Conservation (phyloP, 2,113 vertebrate species). For the Neogale vison region DNA sequence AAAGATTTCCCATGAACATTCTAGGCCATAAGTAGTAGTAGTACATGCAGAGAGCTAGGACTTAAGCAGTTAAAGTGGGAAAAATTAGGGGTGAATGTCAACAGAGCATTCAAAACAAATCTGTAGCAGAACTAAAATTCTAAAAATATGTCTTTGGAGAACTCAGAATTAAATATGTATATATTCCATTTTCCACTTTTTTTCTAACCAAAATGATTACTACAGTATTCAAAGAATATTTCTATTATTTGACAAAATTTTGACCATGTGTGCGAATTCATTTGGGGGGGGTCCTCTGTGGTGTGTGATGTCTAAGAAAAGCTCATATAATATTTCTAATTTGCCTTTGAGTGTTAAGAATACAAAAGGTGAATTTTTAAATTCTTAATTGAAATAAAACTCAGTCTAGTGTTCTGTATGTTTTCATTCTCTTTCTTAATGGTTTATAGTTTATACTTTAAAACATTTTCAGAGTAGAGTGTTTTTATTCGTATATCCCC, state of each 20-base stretch:
- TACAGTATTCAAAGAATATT: background rate
- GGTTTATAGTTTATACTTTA: background rate
- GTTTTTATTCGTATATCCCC: background rate
- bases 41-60: background rate
- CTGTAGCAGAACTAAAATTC: background rate
- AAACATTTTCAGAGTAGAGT: conserved; percentile 8
- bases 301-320: background rate
- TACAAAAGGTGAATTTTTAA: conserved; percentile 17
- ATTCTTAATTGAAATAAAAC: conserved; percentile 1
- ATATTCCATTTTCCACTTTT: background rate
- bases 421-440: background rate
- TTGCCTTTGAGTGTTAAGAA: background rate
- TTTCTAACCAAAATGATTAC: background rate
- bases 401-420: background rate
- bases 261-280: background rate
- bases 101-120: background rate
- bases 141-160: background rate
- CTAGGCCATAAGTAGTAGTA: background rate
- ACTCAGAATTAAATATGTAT: background rate
- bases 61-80: background rate
- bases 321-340: background rate
- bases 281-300: background rate
- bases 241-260: background rate
- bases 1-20: background rate
- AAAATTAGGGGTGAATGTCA: background rate